phyloP scores from a whole-genome alignment of 2,797 vertebrate genomes.

The Cyclura pinguis region DNA sequence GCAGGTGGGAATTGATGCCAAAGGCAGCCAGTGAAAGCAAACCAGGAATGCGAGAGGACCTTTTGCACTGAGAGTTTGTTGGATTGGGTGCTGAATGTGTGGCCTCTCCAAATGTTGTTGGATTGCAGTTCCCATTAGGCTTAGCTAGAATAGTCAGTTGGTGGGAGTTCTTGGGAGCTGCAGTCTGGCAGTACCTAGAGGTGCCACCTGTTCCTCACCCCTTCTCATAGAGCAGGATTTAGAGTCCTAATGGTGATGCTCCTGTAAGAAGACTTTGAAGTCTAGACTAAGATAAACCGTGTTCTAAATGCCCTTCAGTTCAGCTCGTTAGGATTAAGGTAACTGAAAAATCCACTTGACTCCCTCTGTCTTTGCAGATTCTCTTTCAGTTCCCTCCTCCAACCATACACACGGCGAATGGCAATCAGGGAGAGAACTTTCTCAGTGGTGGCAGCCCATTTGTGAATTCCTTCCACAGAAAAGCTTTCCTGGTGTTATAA shows the following conservation, averaged over 20 bases:
- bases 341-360: not conserved
- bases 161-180: not conserved
- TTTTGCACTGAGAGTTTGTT: not conserved
- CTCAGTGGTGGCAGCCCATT: not conserved
- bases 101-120: not conserved
- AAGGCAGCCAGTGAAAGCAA: not conserved
- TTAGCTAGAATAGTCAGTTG: not conserved
- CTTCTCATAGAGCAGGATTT: not conserved
- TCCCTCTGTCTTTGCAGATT: not conserved
- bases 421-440: not conserved
- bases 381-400: not conserved
- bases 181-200: not conserved
- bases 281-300: not conserved
- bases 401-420: not conserved
- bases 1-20: not conserved
- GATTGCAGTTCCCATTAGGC: not conserved
- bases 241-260: not conserved
- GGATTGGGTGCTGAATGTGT: not conserved
- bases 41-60: too few species aligned
- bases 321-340: not conserved
- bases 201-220: not conserved
- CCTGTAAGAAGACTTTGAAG: not conserved
- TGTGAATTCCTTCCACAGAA: not conserved
- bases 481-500: not conserved
- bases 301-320: not conserved